Evolutionary conservation across 2,888 invertebrate species (phyloP), one percentile per base, ranked within the genome.

Genomic region (Caenorhabditis sp.): DNA sequence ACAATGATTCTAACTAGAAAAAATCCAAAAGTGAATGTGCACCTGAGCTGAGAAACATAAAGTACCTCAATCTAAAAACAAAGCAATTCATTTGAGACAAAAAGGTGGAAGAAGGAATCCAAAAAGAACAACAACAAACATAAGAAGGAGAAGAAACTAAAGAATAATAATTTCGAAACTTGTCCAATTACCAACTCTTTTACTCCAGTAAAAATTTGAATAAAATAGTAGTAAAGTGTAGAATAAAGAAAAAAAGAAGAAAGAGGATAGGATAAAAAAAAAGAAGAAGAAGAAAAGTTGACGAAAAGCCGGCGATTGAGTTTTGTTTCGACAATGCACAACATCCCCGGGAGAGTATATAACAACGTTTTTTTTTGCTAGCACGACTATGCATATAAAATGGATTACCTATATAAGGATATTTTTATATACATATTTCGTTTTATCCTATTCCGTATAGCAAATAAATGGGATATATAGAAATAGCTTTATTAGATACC

Each of bases 321-420:
- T 72, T 72, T 72, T 72, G 72, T 72, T 72, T 72, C 72, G 67
- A 72, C 72, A 72, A 72, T 72, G 67, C 67, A 67, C 72, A 72
- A 43, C 43, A 43, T 72, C 72, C 72, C 72, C 72, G 67, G 72
- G 72, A 72, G 72, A 72, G 72, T 72, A 72, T 72, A 72, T 72
- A 72, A 71, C 63, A 67, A 67, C 7, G 20, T 21, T 23, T 20
- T 20, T 14, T 14, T 20, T 20, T 8, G 3, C 21, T 5, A 10
- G 52, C 52, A 4, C 23, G 23, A 20, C 52, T 17, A 56, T 23
- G 17, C 8, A 26, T 25, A 14, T 23, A 67, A 67, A 57, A 63
- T 56, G 59, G 70, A 66, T 60, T 25, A 61, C 56, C 60, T 59
- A 62, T 54, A 64, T 54, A 43, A 61, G 64, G 52, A 36, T 17